Conservation (phyloP, 1,140 invertebrate genomes). For the Zaprionus kolodkinae region DNA sequence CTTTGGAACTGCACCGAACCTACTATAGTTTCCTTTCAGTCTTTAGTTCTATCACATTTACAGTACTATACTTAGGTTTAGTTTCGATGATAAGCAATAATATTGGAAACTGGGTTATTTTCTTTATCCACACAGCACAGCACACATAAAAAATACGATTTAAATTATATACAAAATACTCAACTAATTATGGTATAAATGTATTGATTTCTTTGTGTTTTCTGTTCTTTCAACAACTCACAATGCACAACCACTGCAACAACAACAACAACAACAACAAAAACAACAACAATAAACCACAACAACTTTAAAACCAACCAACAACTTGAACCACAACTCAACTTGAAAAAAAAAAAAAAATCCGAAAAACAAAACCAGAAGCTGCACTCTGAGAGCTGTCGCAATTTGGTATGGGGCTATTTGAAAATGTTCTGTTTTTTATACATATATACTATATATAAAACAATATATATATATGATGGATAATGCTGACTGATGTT, state of each 20-base stretch:
- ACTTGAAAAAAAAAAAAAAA: background rate
- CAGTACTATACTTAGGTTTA: slow-evolving; percentile 23
- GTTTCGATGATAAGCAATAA: background rate
- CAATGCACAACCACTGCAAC: slow-evolving; percentile 32
- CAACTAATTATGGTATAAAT: slow-evolving; percentile 36
- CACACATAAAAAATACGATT: slow-evolving; percentile 24
- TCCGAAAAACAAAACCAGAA: slow-evolving; percentile 75
- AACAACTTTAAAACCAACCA: slow-evolving; percentile 41
- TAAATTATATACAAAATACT: slow-evolving; percentile 8
- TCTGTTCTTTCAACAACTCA: slow-evolving; percentile 57
- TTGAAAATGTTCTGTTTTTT: slow-evolving; percentile 25
- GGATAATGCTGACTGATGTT: slow-evolving; percentile 62
- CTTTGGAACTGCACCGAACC: slow-evolving; percentile 38
- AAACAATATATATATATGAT: slow-evolving; percentile 54
- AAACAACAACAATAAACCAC: slow-evolving; percentile 46
- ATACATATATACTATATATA: slow-evolving; percentile 37
- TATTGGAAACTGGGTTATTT: slow-evolving; percentile 18
- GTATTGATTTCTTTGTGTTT: slow-evolving; percentile 53
- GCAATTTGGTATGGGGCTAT: slow-evolving; percentile 84
- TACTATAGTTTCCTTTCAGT: slow-evolving; percentile 4
- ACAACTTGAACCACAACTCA: slow-evolving; percentile 10
- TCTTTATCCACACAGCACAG: slow-evolving; percentile 35
- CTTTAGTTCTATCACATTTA: slow-evolving; percentile 24
- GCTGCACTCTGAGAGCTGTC: slow-evolving; percentile 84
- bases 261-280: slow-evolving; percentile 36